Evolutionary conservation across 2,113 vertebrate species (phyloP), one percentile per base, ranked within the genome.

Genomic region (Pyrgilauda ruficollis): DNA sequence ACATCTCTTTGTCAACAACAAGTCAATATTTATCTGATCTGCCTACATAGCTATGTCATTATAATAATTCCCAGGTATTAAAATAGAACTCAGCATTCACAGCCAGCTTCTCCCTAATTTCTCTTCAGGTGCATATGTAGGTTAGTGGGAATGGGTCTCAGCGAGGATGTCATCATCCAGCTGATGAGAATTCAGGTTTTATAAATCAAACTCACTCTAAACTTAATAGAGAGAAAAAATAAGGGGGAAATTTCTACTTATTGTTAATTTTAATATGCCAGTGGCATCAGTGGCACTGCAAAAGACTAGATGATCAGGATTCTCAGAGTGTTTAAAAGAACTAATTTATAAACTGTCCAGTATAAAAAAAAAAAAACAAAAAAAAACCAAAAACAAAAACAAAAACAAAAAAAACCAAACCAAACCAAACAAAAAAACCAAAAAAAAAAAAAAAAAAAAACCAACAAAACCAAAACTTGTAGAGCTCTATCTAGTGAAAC

Each of bases 21-120:
- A 82, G 61, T 62, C 85, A 67, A 39, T 85, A 88, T 72, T 93
- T 82, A 90, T 79, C 70, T 76, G 85, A 90, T 64, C 82, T 79
- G 47, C 66, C 82, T 39, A 35, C 69, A 30, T 30, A 84, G 30
- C 27, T 62, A 43, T 61, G 67, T 62, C 68, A 49, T 69, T 52
- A 64, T 23, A 66, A 69, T 50, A 27, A 20, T 92, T 68, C 59
- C 63, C 46, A n/a, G 41, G 50, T 69, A 53, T 80, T 80, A 73
- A 90, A 89, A 80, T 7, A 92, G 68, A 84, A 41, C 68, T 69
- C 50, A 52, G 9, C 15, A 37, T 43, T 64, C 0, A 7, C 41
- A 80, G 53, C 30, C 70, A 56, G 52, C 50, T 77, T 90, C 50
- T 86, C 39, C 31, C 33, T n/a, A 53, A 35, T 41, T 79, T 58